Evolutionary conservation across 2,113 vertebrate genomes (phyloP).

Genomic region (Podarcis muralis): DNA sequence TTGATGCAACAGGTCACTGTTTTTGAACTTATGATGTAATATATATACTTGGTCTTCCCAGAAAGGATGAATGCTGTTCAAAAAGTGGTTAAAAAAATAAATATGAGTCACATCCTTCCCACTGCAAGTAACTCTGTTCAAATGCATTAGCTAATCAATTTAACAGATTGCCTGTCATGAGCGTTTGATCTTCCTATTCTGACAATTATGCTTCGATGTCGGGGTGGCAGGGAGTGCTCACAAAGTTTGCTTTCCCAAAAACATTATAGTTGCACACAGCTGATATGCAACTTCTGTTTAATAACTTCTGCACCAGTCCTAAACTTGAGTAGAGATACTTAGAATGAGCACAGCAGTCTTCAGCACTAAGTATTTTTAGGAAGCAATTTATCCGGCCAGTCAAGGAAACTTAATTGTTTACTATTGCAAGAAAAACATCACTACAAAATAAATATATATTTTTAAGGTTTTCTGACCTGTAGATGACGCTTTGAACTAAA

Average conservation of each 20-base stretch:
- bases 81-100: background rate
- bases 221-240: background rate
- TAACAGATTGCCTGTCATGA: fast-evolving
- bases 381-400: background rate
- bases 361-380: background rate
- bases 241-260: fast-evolving
- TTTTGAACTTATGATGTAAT: too few relatives aligned
- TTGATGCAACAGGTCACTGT: too few relatives aligned
- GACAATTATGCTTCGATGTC: background rate
- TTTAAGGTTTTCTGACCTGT: conserved; percentile 48
- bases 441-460: background rate
- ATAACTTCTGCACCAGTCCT: background rate
- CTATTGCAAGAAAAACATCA: fast-evolving
- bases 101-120: background rate
- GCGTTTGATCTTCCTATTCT: background rate
- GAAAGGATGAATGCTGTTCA: background rate
- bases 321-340: background rate
- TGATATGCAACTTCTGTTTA: background rate
- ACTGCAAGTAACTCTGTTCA: background rate
- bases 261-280: background rate
- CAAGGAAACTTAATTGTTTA: background rate
- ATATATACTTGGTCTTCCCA: background rate
- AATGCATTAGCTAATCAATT: background rate
- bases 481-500: conserved; percentile 54
- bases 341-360: fast-evolving